A percentile compares a stretch with the other conserved stretches of the same genome.
These are phyloP conservation scores for Pachycephala philippinensis DNA, from an alignment of 2,113 vertebrate genomes.

Conservation along the genomic window DNA sequence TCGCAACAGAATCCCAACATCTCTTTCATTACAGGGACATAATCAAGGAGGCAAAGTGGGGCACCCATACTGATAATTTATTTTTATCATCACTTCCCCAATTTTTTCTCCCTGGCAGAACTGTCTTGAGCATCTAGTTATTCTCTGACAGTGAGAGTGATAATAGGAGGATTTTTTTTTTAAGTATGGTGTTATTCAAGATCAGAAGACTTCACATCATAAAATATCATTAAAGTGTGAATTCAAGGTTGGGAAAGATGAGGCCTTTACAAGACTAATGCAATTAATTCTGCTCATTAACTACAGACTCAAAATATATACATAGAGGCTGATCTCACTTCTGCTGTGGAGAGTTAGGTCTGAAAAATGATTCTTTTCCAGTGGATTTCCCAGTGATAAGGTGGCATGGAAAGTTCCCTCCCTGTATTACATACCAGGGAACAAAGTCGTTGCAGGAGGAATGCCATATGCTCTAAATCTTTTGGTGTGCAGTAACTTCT, in stretches of 20 bases:
- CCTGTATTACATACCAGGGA: background rate
- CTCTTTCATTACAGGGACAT: background rate
- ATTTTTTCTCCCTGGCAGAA: background rate
- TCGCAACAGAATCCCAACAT: background rate
- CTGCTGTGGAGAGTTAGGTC: background rate
- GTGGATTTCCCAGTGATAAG: background rate
- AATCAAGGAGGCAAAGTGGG: background rate
- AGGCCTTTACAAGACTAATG: constrained; percentile 38
- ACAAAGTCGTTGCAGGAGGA: background rate
- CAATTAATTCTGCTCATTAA: constrained; percentile 57
- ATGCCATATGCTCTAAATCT: background rate
- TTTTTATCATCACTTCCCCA: background rate
- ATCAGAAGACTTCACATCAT: constrained; percentile 49
- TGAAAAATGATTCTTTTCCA: background rate
- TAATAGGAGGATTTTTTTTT: constrained; percentile 8
- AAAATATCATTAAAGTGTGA: constrained; percentile 44
- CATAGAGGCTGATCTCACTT: background rate
- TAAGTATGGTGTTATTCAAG: background rate
- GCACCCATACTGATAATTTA: background rate
- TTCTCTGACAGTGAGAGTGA: background rate
- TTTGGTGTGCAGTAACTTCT: background rate
- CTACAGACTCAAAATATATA: constrained; percentile 8
- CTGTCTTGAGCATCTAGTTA: background rate
- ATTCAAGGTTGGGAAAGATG: constrained; percentile 41
- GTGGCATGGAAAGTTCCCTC: background rate